phyloP scores from a whole-genome alignment of 2,797 vertebrate species.

The Rhinella marina region DNA sequence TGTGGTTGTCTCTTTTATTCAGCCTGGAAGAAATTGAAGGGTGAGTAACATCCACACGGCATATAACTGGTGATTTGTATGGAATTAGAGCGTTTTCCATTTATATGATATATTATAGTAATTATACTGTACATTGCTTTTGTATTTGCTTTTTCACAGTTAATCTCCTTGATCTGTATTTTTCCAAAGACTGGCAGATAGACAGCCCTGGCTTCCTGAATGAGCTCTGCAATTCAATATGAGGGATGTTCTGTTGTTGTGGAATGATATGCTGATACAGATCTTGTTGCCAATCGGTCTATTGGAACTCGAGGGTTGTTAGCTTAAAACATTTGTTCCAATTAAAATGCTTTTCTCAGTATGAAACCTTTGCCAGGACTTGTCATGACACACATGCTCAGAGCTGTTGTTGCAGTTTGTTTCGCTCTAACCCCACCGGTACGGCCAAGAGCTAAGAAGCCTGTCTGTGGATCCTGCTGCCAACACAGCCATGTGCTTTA shows the following conservation, averaged over 20 bases:
- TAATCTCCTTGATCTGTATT: not conserved
- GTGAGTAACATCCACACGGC: not conserved
- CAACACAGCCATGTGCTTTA: conserved; percentile 38
- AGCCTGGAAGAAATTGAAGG: no score
- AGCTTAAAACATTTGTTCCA: conserved; percentile 60
- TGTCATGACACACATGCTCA: conserved; percentile 58
- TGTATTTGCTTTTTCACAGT: not conserved
- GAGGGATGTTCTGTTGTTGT: conserved; percentile 35
- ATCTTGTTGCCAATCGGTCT: conserved; percentile 29
- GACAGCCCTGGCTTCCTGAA: conserved; percentile 2
- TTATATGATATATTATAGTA: not conserved
- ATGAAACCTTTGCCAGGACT: conserved; percentile 50
- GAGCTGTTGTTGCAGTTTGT: conserved; percentile 41
- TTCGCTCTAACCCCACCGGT: conserved; percentile 38
- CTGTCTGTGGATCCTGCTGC: conserved; percentile 37
- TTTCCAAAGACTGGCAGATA: conserved; percentile 7
- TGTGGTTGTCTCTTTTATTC: no score
- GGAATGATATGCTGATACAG: conserved; percentile 8
- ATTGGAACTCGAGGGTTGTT: conserved; percentile 42
- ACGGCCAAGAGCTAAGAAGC: conserved; percentile 42
- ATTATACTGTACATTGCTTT: not conserved
- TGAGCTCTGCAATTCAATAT: conserved; percentile 10
- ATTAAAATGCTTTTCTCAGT: conserved; percentile 48
- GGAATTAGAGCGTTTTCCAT: not conserved
- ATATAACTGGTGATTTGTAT: not conserved